Evolutionary conservation across 2,797 vertebrate species (phyloP), one percentile per base, ranked within the genome.

Genomic region (Oryzias dopingdopingensis): DNA sequence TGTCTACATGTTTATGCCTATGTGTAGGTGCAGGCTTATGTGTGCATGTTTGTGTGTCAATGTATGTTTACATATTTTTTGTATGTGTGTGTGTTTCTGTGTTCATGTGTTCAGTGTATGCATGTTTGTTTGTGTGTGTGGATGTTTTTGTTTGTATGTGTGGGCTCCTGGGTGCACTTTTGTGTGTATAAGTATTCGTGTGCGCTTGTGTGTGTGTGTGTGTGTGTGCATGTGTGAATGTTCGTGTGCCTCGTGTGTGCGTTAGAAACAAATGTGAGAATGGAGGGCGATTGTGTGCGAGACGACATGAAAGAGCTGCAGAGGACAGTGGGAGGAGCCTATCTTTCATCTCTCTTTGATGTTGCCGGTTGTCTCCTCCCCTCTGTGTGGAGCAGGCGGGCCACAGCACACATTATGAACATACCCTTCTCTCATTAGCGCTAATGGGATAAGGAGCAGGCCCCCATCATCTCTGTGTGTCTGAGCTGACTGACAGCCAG

Each of bases 401-500:
- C 62, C 61, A 76, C 75, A 71, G 50, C 78, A 75, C 62, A 63
- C 72, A 55, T 79, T 51, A 81, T 84, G 85, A 86, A 82, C 87
- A 70, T 59, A 64, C 76, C 73, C 78, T 74, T 80, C 88, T 80
- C 62, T 90, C 88, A 89, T 90, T 90, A 88, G 78, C 70, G 77
- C 87, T 89, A 90, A 89, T 89, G 86, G 84, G 85, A 87, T 86
- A 85, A 88, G 79, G 80, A 85, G 81, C 58, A 32, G 53, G 62
- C 62, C 65, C 47, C 55, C 48, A 42, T 67, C 41, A 32, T 58
- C 6, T 47, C 26, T 76, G 69, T 54, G 59, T 64, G 63, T 71
- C 4, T 14, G 62, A 1, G 79, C 86, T 93, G 92, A 94, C 90
- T 94, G 92, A 91, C 93, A 91, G 77, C 82, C 86, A 89, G 83